Evolutionary conservation across 92 coral and sea anemone species (phyloP).

Genomic region (Parazoanthus swiftii): DNA sequence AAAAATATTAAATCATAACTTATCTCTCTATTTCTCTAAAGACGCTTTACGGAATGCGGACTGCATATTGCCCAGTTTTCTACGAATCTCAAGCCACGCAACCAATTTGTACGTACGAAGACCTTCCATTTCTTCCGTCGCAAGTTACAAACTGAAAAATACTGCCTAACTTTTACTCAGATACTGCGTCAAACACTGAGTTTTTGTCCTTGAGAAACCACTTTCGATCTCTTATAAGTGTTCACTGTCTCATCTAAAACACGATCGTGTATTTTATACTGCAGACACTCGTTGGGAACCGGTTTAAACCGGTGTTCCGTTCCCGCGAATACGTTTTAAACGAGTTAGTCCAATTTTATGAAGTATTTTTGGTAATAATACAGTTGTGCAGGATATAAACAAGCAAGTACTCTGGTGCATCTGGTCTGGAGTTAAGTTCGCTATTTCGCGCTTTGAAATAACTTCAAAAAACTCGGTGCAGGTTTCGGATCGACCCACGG

Average conservation of each 20-base stretch:
- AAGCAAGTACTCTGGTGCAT: not conserved
- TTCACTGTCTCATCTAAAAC: not conserved
- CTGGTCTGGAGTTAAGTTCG: not conserved
- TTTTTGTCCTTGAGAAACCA: too few species aligned
- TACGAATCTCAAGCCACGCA: not conserved
- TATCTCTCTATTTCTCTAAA: not conserved
- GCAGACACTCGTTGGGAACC: not conserved
- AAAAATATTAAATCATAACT: too few species aligned
- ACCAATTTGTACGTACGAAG: too few species aligned
- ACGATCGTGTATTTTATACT: too few species aligned
- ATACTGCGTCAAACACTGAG: too few species aligned
- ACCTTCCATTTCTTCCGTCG: too few species aligned
- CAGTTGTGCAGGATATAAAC: not conserved
- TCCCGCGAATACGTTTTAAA: constrained; percentile 14
- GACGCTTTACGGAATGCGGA: not conserved
- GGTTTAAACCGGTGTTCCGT: constrained; percentile 19
- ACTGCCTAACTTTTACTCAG: too few species aligned
- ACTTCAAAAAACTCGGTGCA: not conserved
- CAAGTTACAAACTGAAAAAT: too few species aligned
- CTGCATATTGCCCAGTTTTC: too few species aligned
- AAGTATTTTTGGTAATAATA: not conserved
- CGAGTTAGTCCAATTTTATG: not conserved
- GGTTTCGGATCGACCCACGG: not conserved
- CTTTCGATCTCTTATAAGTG: not conserved
- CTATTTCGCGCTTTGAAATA: not conserved